Evolutionary conservation across 2,888 invertebrate genomes (phyloP).

Genomic region (Stenichneumon culpator): DNA sequence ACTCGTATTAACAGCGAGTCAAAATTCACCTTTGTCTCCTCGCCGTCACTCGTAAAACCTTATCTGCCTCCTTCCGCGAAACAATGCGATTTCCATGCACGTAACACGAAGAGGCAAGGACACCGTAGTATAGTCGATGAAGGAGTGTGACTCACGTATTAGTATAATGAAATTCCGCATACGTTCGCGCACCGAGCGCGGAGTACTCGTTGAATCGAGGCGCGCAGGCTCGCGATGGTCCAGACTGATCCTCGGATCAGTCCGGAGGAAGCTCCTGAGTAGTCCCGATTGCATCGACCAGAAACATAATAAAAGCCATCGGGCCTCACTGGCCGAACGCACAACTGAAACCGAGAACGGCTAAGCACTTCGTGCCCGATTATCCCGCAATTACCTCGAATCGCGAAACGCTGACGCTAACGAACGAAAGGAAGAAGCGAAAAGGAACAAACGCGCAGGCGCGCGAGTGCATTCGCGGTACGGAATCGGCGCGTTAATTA

Average conservation of each 20-base stretch:
- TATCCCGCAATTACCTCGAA: conserved; percentile 50
- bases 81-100: conserved; percentile 28
- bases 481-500: conserved; percentile 73
- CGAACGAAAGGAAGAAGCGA: conserved; percentile 24
- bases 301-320: conserved; percentile 3
- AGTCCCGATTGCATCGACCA: background rate
- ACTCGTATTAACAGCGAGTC: background rate
- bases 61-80: background rate
- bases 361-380: conserved; percentile 32
- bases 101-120: conserved; percentile 1
- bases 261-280: background rate
- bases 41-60: background rate
- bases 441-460: conserved; percentile 41
- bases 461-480: conserved; percentile 51
- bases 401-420: conserved; percentile 42
- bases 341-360: conserved; percentile 18
- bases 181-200: conserved; percentile 3
- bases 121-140: background rate
- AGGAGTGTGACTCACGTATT: background rate
- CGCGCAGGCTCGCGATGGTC: conserved; percentile 4
- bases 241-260: conserved; percentile 9
- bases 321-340: background rate
- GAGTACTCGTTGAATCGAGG: background rate
- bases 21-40: background rate
- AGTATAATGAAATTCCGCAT: conserved; percentile 18